Conservation (phyloP, 2,113 vertebrate genomes). For the Triplophysa tibetana region DNA sequence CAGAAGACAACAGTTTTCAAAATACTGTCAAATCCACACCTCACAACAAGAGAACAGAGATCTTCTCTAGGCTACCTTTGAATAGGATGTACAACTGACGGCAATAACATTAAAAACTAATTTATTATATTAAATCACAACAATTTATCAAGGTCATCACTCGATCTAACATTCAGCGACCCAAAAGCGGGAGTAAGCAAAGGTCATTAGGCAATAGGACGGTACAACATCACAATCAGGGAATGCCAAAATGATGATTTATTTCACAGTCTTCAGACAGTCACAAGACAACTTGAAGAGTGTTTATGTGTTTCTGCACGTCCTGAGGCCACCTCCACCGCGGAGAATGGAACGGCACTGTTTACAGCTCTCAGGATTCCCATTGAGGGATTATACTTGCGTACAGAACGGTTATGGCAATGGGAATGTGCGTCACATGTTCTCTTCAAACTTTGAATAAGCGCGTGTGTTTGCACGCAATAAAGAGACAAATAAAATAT, state of each 20-base stretch:
- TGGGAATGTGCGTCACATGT: constrained; percentile 21
- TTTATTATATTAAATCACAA: no score
- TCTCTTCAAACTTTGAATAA: constrained; percentile 1
- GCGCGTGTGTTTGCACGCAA: neutral
- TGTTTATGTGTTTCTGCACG: constrained; percentile 6
- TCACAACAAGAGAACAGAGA: no score
- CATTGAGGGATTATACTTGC: constrained; percentile 18
- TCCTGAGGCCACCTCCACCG: constrained; percentile 1
- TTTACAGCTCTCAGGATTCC: constrained; percentile 19
- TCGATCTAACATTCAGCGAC: neutral
- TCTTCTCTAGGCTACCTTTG: no score
- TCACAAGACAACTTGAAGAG: constrained; percentile 21
- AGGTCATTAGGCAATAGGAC: neutral
- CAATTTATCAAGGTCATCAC: neutral
- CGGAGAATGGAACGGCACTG: constrained; percentile 14
- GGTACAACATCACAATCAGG: neutral
- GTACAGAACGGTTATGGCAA: constrained; percentile 1
- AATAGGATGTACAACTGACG: no score
- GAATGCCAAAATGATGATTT: constrained; percentile 5
- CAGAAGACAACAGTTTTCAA: no score
- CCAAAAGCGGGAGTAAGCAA: neutral
- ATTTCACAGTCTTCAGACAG: constrained; percentile 21
- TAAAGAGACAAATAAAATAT: neutral
- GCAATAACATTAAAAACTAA: no score
- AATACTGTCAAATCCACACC: no score